Evolutionary conservation across 2,113 vertebrate species (phyloP).

Genomic region (Notarius lentiginosus): DNA sequence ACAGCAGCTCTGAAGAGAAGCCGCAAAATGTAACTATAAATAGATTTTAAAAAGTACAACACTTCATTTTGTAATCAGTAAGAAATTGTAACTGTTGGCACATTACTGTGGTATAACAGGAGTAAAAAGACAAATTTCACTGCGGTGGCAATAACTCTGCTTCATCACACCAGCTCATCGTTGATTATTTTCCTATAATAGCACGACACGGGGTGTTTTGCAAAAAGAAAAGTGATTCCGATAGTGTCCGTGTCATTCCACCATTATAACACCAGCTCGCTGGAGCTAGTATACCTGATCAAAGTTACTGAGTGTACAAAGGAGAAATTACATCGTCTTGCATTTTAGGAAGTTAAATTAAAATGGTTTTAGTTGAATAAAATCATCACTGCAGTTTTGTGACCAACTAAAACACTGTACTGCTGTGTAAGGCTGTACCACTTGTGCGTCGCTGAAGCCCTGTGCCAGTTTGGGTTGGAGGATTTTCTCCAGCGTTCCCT

Average conservation of each 20-base stretch:
- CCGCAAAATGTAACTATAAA: too few species aligned
- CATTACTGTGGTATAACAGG: too few species aligned
- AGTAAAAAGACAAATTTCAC: not conserved
- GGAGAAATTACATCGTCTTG: not conserved
- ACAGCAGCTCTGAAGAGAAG: too few species aligned
- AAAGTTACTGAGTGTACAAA: not conserved
- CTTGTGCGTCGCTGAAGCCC: slow-evolving; percentile 78
- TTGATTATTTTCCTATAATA: not conserved
- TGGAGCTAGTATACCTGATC: not conserved
- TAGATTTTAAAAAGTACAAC: too few species aligned
- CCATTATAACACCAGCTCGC: not conserved
- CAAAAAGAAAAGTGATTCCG: too few species aligned
- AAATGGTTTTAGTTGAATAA: too few species aligned
- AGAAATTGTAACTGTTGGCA: too few species aligned
- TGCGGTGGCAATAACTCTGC: too few species aligned
- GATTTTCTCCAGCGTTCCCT: slow-evolving; percentile 81
- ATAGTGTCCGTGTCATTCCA: not conserved
- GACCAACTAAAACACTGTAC: not conserved
- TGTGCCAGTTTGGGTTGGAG: slow-evolving; percentile 78
- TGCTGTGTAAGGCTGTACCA: slow-evolving; percentile 58
- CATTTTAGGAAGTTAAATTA: too few species aligned
- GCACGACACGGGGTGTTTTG: too few species aligned
- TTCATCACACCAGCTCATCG: not conserved
- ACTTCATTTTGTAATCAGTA: too few species aligned
- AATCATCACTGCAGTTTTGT: not conserved